Conservation (phyloP, 2,113 vertebrate genomes). For the Amphiprion ocellaris region DNA sequence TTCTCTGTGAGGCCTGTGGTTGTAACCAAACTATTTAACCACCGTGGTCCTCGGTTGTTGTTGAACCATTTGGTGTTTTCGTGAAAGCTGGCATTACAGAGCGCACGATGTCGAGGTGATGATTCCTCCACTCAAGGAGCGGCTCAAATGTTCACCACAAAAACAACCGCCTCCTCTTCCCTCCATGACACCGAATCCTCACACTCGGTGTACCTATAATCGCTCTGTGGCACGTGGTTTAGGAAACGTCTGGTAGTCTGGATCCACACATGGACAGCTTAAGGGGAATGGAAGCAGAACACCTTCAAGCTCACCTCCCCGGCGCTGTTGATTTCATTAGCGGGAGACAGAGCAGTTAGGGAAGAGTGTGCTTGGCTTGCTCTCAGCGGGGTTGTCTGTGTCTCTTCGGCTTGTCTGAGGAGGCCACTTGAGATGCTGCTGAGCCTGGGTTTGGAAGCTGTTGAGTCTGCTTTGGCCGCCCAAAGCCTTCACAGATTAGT, state of each 20-base stretch:
- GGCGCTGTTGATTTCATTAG: constrained; percentile 67
- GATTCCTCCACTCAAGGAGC: constrained; percentile 42
- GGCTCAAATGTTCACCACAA: constrained; percentile 48
- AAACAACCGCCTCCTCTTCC: constrained; percentile 38
- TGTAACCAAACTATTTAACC: constrained; percentile 43
- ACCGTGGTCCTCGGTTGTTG: constrained; percentile 10
- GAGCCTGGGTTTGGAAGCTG: constrained; percentile 62
- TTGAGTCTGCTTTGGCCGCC: constrained; percentile 55
- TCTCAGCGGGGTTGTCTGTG: constrained; percentile 38
- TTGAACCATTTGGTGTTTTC: constrained; percentile 39
- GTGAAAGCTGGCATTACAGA: constrained; percentile 14
- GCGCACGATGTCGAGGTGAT: constrained; percentile 46
- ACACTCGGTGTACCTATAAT: constrained; percentile 47
- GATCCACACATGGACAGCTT: constrained; percentile 40
- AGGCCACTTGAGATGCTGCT: constrained; percentile 62
- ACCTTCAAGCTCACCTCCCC: constrained; percentile 58
- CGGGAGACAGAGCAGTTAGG: constrained; percentile 45
- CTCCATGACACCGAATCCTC: constrained; percentile 53
- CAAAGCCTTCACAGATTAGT: constrained; percentile 27
- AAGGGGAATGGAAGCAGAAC: constrained; percentile 48
- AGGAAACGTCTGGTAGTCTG: constrained; percentile 63
- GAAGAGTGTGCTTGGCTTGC: constrained; percentile 55
- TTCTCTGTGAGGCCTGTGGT: constrained; percentile 31
- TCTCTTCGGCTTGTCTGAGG: constrained; percentile 62
- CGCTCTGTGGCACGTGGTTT: constrained; percentile 57